Conservation (phyloP, 2,888 invertebrate genomes). For the Plagodis pulveraria region DNA sequence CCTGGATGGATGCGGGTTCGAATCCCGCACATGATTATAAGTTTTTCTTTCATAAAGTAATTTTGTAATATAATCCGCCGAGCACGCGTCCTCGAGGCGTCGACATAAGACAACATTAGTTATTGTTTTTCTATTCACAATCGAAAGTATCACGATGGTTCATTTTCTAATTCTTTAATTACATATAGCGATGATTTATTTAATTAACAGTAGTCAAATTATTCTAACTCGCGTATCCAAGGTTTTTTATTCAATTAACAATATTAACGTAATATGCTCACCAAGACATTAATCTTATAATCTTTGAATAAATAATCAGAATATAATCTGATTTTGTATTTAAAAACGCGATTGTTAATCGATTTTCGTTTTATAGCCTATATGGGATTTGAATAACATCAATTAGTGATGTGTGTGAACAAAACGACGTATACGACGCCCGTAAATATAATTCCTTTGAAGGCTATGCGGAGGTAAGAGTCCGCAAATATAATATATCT, state of each 20-base stretch:
- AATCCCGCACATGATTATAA: no score
- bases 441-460: conserved; percentile 20
- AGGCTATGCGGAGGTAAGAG: conserved; percentile 8
- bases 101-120: no score
- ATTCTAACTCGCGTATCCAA: conserved; percentile 29
- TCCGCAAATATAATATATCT: conserved; percentile 15
- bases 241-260: conserved; percentile 27
- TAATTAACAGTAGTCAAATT: conserved; percentile 24
- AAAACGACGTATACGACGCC: conserved; percentile 15
- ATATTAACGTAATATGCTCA: conserved; percentile 28
- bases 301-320: conserved; percentile 40
- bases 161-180: conserved; percentile 26
- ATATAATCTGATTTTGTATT: conserved; percentile 21
- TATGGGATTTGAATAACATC: conserved; percentile 28
- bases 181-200: conserved; percentile 26
- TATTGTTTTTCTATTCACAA: neutral
- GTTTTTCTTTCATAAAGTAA: no score
- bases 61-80: no score
- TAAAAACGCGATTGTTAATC: conserved; percentile 34
- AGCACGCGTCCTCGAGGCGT: no score
- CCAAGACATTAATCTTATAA: conserved; percentile 32
- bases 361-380: conserved; percentile 37
- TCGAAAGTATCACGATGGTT: conserved; percentile 3
- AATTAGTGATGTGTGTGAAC: conserved; percentile 25
- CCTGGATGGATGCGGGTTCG: no score